Evolutionary conservation across 2,888 invertebrate species (phyloP), one percentile per base, ranked within the genome.

Genomic region (Acronicta aceris): DNA sequence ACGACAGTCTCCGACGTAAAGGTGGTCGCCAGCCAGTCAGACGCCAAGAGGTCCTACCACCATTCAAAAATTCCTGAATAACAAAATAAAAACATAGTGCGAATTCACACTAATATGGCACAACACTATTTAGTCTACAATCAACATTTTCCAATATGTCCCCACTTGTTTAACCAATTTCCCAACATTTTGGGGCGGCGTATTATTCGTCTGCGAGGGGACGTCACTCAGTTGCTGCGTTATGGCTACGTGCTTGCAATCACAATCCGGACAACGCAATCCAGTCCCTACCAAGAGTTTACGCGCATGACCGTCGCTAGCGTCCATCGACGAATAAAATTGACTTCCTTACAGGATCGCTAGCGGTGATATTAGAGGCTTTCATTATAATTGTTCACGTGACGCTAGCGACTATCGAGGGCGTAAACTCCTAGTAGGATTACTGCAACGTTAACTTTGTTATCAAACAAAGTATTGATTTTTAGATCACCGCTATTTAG

Each of bases 221-320:
- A 83, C 85, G 92, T 92, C 92, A 91, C 86, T 92, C 92, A 91
- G 85, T 85, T 88, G 88, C 82, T 84, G 85, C 87, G 91, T 90
- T 91, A 89, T 88, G 84, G 87, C 84, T 87, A 91, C 92, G 91
- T 92, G 92, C 87, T 85, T 87, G 88, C 87, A 87, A 90, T 89
- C 79, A 74, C 78, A 78, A 74, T 78, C 75, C 67, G 80, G 66
- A 75, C 71, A 63, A 57, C 67, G 65, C 75, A 66, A 64, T 75
- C 76, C 65, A 38, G 38, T 5, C 38, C 38, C 38, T 38, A 38
- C 38, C n/a, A 38, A n/a, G 38, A 38, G 38, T 13, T 38, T 38
- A 38, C 38, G 2, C n/a, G 5, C n/a, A 1, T 7, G 1, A 38
- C 8, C 0, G 38, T 38, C 38, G 38, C n/a, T 38, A 38, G n/a